Conservation (phyloP, 2,113 vertebrate species). For the Erythrolamprus reginae region DNA sequence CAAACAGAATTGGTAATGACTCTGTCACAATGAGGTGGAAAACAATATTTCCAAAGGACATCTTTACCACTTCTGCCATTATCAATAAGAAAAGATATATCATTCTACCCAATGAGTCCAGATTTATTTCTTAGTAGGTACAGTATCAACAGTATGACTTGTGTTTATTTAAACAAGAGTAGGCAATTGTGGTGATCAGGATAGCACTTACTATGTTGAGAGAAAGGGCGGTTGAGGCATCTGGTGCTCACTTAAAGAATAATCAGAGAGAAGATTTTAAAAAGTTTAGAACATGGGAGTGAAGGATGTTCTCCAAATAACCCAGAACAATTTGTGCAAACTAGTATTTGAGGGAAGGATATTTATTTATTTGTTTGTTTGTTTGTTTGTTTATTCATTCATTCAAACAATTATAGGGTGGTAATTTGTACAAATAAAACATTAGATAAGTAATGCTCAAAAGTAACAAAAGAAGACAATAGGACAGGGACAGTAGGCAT, state of each 20-base stretch:
- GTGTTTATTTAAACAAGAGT: slow-evolving; percentile 42
- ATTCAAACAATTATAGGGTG: too few species aligned
- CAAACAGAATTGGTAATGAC: slow-evolving; percentile 65
- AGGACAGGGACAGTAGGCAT: too few species aligned
- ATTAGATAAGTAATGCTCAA: too few species aligned
- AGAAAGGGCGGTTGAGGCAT: background rate
- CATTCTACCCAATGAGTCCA: slow-evolving; percentile 17
- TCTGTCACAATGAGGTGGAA: slow-evolving; percentile 69
- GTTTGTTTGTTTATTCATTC: too few species aligned
- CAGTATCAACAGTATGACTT: slow-evolving; percentile 33
- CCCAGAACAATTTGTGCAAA: background rate
- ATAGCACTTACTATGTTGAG: background rate
- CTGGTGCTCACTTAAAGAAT: background rate
- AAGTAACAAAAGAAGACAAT: too few species aligned
- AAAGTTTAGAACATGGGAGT: background rate
- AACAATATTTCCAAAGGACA: slow-evolving; percentile 59
- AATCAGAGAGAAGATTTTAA: background rate
- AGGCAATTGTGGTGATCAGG: background rate
- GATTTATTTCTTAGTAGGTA: slow-evolving; percentile 36
- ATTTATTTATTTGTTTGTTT: too few species aligned
- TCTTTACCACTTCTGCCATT: slow-evolving; percentile 48
- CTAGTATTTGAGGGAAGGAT: background rate
- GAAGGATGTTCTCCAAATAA: background rate
- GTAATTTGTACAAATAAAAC: too few species aligned
- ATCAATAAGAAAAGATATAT: slow-evolving; percentile 43